Evolutionary conservation across 2,888 invertebrate genomes (phyloP), one percentile per base, ranked within the genome.

Genomic region (Cactoblastis cactorum): DNA sequence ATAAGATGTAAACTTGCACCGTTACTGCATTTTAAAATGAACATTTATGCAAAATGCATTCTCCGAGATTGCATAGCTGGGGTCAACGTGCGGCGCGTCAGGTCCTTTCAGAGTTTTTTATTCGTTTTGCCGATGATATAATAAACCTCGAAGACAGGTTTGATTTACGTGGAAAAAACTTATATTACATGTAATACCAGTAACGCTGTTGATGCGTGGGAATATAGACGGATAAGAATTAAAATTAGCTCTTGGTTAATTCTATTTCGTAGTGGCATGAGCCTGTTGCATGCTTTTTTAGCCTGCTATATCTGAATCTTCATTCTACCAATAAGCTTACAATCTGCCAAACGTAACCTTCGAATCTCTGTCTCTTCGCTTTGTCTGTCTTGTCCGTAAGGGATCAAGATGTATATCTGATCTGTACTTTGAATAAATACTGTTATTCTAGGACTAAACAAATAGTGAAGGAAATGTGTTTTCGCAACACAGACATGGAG

Each of bases 401-500:
- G n/a, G n/a, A n/a, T n/a, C n/a, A n/a, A n/a, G n/a, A n/a, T n/a
- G n/a, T n/a, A n/a, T n/a, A n/a, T n/a, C n/a, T n/a, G n/a, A n/a
- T n/a, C n/a, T n/a, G n/a, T n/a, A n/a, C n/a, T n/a, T n/a, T n/a
- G n/a, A n/a, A n/a, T n/a, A n/a, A n/a, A n/a, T n/a, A n/a, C n/a
- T n/a, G n/a, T n/a, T n/a, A n/a, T 15, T 38, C 9, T 18, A 38
- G 18, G 1, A 19, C 19, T 15, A 19, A 5, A n/a, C n/a, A 45
- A 18, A 12, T 15, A 45, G 15, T 33, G 14, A 17, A 46, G 47
- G 47, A 48, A 37, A 48, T 48, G 28, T 22, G 22, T 37, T 48
- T 28, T 48, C 37, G 37, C 28, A 48, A 48, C 14, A 37, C 28
- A 28, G 28, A 9, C 11, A 24, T 17, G 17, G 24, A 37, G 37